Base-by-base conservation (phyloP, 2,113 vertebrate genomes). In the Pipra filicauda region DNA sequence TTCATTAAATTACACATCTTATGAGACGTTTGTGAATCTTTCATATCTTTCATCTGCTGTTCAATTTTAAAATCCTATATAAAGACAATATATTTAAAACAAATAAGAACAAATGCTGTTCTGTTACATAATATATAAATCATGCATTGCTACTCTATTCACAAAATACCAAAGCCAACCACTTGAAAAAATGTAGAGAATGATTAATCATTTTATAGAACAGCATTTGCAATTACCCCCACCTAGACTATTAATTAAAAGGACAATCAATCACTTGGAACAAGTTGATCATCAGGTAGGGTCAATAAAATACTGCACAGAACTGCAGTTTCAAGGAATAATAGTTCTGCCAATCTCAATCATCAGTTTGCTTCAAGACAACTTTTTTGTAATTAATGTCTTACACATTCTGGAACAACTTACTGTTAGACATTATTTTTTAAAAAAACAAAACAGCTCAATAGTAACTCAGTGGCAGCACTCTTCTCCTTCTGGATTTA, bases 211-310 rank as follows among this genome's bases (percentile, higher is more conserved):
- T 93, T 91, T 86, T 67, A 35, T 4, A 80, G 35, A 96, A 77
- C 33, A 88, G 58, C 58, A 91, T 55, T 55, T 80, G 71, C 71
- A 94, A 89, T 88, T 95, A 93, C 6, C 39, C 65, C 30, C 43
- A 24, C 75, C 67, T 67, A 83, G 55, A 71, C 18, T 88, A 93
- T 69, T 91, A 96, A 96, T 93, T 94, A 95, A 83, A 94, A 95
- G 46, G 74, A 79, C 43, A 70, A 91, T 80, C 64, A 80, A 76
- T 90, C 91, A 91, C 67, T 80, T n/a, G 11, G 30, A 91, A 15
- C 23, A 91, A 88, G 55, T 46, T 59, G 43, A 93, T 80, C 67
- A 91, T 48, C 30, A 75, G 51, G 35, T 30, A 88, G 39, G 37
- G 59, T 88, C 74, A 88, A 79, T 55, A 91, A 91, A 85, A 95